phyloP scores from a whole-genome alignment of 2,888 invertebrate genomes.

The Leptinotarsa rubiginosa region DNA sequence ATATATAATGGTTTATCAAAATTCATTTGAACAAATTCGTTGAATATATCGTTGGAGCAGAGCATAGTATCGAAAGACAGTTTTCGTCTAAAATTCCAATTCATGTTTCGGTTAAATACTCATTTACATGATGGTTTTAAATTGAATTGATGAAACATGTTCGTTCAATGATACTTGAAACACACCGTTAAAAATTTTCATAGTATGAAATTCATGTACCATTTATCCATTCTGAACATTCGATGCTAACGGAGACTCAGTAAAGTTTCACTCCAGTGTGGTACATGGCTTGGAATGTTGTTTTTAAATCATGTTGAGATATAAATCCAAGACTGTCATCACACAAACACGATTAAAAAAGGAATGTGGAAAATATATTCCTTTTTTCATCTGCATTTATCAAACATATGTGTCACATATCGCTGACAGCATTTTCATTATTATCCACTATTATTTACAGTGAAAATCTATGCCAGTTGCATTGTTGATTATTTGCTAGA shows the following conservation, averaged over 20 bases:
- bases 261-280: neutral
- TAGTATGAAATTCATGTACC: neutral
- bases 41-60: no score
- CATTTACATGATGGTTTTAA: no score
- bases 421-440: conserved; percentile 3
- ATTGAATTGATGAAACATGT: no score
- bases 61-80: no score
- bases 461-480: conserved; percentile 2
- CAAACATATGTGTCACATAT: conserved; percentile 18
- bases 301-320: neutral
- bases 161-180: no score
- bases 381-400: neutral
- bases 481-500: neutral
- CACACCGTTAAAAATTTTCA: no score
- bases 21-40: no score
- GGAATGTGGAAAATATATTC: neutral
- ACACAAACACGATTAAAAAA: neutral
- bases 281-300: neutral
- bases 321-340: neutral
- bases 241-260: neutral
- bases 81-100: no score
- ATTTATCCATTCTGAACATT: neutral
- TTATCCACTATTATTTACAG: neutral
- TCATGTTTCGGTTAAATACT: no score
- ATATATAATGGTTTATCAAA: no score